Conservation (phyloP, 1,140 invertebrate genomes). For the Drosophila tsacasi region DNA sequence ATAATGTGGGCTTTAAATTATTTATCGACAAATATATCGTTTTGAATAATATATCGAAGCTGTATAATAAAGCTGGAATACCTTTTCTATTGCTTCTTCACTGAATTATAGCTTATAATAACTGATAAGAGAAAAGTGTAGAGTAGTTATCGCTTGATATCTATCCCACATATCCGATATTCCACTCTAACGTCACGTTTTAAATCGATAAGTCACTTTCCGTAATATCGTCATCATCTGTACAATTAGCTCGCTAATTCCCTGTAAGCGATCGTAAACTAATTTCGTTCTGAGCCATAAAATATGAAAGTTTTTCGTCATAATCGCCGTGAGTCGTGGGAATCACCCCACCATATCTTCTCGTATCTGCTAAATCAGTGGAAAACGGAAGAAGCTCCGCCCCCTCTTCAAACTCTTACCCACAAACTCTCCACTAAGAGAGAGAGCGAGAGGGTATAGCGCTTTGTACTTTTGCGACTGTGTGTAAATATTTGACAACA, state of each 20-base stretch:
- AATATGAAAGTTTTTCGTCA: conserved; percentile 71
- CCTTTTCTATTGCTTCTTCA: background rate
- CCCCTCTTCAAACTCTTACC: background rate
- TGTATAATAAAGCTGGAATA: background rate
- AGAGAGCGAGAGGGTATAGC: conserved; percentile 21
- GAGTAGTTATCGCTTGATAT: background rate
- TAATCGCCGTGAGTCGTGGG: conserved; percentile 72
- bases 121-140: background rate
- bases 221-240: background rate
- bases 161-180: background rate
- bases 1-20: background rate
- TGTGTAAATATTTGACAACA: conserved; percentile 83
- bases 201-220: background rate
- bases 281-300: conserved; percentile 66
- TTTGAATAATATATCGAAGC: background rate
- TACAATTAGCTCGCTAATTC: conserved; percentile 59
- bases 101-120: background rate
- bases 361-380: conserved; percentile 59
- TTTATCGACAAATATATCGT: background rate
- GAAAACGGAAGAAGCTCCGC: conserved; percentile 72
- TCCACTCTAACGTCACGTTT: background rate
- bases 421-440: background rate
- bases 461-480: conserved; percentile 82
- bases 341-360: conserved; percentile 48
- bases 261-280: conserved; percentile 70